Conservation (phyloP, 2,888 invertebrate genomes). For the Biston stratarius region DNA sequence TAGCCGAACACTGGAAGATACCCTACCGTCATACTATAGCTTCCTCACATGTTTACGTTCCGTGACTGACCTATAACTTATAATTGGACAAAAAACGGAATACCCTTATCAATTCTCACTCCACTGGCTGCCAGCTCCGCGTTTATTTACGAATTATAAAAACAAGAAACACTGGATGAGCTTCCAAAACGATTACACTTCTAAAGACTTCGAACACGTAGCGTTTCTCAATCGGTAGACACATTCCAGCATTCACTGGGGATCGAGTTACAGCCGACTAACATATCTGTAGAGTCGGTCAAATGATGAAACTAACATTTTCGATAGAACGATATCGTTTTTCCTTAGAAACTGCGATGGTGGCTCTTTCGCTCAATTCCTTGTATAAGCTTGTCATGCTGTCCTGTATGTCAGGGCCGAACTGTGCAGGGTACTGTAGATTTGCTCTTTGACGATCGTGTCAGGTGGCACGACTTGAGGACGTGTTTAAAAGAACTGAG, state of each 20-base stretch:
- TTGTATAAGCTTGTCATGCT: not conserved
- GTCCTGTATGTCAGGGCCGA: constrained; percentile 43
- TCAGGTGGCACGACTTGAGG: constrained; percentile 18
- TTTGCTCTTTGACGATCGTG: constrained; percentile 16
- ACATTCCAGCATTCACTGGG: constrained; percentile 39
- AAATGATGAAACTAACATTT: not conserved
- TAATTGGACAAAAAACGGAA: no score
- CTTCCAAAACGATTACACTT: not conserved
- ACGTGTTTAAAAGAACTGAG: not conserved
- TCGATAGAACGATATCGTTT: not conserved
- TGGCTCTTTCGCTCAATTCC: not conserved
- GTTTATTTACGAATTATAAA: not conserved
- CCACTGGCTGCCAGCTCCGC: not conserved
- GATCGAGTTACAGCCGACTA: constrained; percentile 35
- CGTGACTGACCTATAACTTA: no score
- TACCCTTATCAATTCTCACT: no score
- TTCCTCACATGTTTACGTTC: no score
- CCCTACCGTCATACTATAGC: no score
- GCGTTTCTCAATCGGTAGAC: constrained; percentile 38
- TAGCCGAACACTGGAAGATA: no score
- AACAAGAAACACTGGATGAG: not conserved
- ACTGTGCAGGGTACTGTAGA: constrained; percentile 19
- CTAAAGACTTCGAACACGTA: constrained; percentile 20
- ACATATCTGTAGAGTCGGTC: not conserved
- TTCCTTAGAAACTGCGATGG: not conserved